These are phyloP conservation scores for Drosophila watanabei DNA, from an alignment of 1,140 invertebrate genomes.

Conservation along the genomic window DNA sequence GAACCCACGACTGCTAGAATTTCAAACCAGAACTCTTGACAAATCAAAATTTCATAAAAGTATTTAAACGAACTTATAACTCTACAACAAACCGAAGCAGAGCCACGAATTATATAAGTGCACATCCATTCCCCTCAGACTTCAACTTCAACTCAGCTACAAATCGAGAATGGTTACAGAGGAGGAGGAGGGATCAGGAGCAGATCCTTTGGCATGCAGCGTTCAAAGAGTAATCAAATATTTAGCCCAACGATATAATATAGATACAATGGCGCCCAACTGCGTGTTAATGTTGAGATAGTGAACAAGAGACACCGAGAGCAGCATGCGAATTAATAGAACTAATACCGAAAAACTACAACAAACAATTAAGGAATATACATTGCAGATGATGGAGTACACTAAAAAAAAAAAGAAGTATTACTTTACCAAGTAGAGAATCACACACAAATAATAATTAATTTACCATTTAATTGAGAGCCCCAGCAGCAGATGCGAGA, in stretches of 20 bases:
- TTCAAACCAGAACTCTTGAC: constrained; percentile 83
- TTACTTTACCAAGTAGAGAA: constrained; percentile 78
- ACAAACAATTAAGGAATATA: constrained; percentile 39
- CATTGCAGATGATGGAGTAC: constrained; percentile 50
- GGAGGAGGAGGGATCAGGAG: background rate
- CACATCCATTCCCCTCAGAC: constrained; percentile 15
- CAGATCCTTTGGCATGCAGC: constrained; percentile 38
- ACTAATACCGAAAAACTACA: constrained; percentile 58
- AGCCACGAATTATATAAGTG: constrained; percentile 22
- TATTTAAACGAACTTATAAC: constrained; percentile 51
- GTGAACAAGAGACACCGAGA: constrained; percentile 75
- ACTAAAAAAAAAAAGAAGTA: constrained; percentile 68
- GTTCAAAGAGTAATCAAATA: constrained; percentile 77
- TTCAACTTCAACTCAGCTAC: constrained; percentile 12
- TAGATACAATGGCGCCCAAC: constrained; percentile 70
- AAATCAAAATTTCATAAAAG: constrained; percentile 78
- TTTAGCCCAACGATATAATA: constrained; percentile 84
- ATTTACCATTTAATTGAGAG: constrained; percentile 59
- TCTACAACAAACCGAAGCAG: constrained; percentile 48
- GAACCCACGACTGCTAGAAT: constrained; percentile 83
- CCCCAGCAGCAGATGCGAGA: constrained; percentile 17
- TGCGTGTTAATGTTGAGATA: constrained; percentile 73
- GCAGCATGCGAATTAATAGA: constrained; percentile 78
- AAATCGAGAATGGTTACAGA: constrained; percentile 17
- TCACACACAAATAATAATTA: constrained; percentile 55